Percentiles rank a stretch among this genome's conserved stretches.
These are phyloP conservation scores for Cataglyphis albicans DNA, from an alignment of 2,888 invertebrate genomes.

Conservation along the genomic window DNA sequence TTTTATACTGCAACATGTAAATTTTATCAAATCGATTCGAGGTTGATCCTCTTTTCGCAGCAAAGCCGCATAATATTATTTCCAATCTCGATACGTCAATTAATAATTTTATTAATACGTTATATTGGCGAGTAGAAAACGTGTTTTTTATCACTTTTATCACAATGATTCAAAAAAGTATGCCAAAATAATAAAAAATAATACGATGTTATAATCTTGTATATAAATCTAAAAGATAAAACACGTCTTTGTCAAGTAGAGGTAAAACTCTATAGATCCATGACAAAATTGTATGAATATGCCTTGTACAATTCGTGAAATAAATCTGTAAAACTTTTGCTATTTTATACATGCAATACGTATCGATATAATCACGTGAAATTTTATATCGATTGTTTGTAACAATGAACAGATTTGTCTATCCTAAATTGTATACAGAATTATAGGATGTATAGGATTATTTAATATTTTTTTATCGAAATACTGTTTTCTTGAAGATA, in stretches of 20 bases:
- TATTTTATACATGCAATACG: slow-evolving; percentile 27
- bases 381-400: slow-evolving; percentile 1
- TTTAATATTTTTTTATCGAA: slow-evolving; percentile 4
- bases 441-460: slow-evolving; percentile 10
- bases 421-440: background rate
- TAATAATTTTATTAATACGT: background rate
- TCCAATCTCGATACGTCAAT: slow-evolving; percentile 4
- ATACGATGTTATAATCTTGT: background rate
- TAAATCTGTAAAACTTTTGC: background rate
- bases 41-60: background rate
- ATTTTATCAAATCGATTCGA: slow-evolving; percentile 32
- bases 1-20: slow-evolving; percentile 20
- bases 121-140: background rate
- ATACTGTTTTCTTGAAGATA: background rate
- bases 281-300: slow-evolving; percentile 24
- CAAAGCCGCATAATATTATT: background rate
- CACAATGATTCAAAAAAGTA: background rate
- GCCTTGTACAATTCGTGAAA: background rate
- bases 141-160: background rate
- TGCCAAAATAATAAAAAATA: background rate
- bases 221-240: slow-evolving; percentile 21
- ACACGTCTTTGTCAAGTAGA: background rate
- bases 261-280: slow-evolving; percentile 7
- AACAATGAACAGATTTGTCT: background rate
- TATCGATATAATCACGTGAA: background rate